phyloP scores from a whole-genome alignment of 1,140 invertebrate genomes.

The Phymastichus coffea region DNA sequence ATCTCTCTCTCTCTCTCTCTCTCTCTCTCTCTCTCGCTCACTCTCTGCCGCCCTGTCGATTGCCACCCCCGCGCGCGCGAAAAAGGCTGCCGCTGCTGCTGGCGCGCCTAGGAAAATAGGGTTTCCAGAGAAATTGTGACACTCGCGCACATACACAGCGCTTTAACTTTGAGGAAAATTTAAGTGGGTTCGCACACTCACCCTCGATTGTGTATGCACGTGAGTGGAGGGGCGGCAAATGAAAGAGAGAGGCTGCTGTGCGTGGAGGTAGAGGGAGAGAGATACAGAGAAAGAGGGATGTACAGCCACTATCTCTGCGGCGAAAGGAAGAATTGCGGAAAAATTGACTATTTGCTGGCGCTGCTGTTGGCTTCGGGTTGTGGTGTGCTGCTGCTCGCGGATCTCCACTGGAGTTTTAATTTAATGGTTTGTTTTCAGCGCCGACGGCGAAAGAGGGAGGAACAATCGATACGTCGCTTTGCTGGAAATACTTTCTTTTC shows the following conservation, averaged over 20 bases:
- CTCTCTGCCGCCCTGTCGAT: background rate
- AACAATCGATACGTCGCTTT: too few relatives aligned
- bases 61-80: slow-evolving; percentile 30
- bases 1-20: too few relatives aligned
- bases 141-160: slow-evolving; percentile 30
- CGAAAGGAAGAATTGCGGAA: slow-evolving; percentile 17
- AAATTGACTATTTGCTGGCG: slow-evolving; percentile 17
- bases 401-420: background rate
- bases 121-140: slow-evolving; percentile 38
- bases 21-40: too few relatives aligned
- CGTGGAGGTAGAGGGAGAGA: background rate
- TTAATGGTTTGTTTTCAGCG: background rate
- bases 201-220: slow-evolving; percentile 7
- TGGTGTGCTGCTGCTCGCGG: background rate
- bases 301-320: too few relatives aligned
- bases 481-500: too few relatives aligned
- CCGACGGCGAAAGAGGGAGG: too few relatives aligned
- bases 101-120: slow-evolving; percentile 44
- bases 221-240: slow-evolving; percentile 1
- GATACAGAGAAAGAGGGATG: too few relatives aligned
- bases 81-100: slow-evolving; percentile 32
- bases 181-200: slow-evolving; percentile 11
- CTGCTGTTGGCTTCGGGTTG: background rate
- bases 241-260: slow-evolving; percentile 2
- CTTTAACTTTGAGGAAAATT: slow-evolving; percentile 38